A percentile compares a stretch with the other conserved stretches of the same genome.
Conservation (phyloP, 2,888 invertebrate genomes). For the Eulithis prunata region DNA sequence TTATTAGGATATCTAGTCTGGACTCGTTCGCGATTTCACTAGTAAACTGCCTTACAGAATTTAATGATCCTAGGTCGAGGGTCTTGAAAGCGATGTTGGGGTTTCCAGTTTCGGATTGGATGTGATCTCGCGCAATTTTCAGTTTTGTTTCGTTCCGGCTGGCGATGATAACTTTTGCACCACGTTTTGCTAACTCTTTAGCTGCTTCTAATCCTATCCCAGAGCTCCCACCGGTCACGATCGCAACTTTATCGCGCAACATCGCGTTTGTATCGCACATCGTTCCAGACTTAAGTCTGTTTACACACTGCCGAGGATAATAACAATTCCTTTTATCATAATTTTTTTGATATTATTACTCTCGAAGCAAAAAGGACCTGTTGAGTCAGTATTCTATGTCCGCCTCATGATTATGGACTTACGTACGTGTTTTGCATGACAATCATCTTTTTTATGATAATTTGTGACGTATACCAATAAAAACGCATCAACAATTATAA, state of each 20-base stretch:
- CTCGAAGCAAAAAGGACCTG: slow-evolving; percentile 45
- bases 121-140: slow-evolving; percentile 60
- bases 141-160: slow-evolving; percentile 79
- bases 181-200: slow-evolving; percentile 71
- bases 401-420: slow-evolving; percentile 20
- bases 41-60: slow-evolving; percentile 82
- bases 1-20: slow-evolving; percentile 80
- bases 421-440: slow-evolving; percentile 24
- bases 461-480: slow-evolving; percentile 1
- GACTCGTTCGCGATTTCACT: slow-evolving; percentile 66
- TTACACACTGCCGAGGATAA: slow-evolving; percentile 43
- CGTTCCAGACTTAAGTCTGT: slow-evolving; percentile 17
- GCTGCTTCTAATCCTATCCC: slow-evolving; percentile 76
- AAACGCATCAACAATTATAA: neutral
- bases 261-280: slow-evolving; percentile 59
- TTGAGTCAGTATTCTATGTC: slow-evolving; percentile 22
- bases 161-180: slow-evolving; percentile 80
- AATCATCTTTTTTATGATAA: slow-evolving; percentile 26
- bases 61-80: slow-evolving; percentile 74
- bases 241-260: slow-evolving; percentile 67
- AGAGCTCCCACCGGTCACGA: slow-evolving; percentile 74
- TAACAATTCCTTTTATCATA: slow-evolving; percentile 32
- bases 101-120: slow-evolving; percentile 64
- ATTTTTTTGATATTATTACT: slow-evolving; percentile 42
- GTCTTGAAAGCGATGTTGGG: slow-evolving; percentile 58